A percentile compares a stretch with the other conserved stretches of the same genome.
phyloP scores from a whole-genome alignment of 2,888 invertebrate genomes.

The Tupiocoris notatus region DNA sequence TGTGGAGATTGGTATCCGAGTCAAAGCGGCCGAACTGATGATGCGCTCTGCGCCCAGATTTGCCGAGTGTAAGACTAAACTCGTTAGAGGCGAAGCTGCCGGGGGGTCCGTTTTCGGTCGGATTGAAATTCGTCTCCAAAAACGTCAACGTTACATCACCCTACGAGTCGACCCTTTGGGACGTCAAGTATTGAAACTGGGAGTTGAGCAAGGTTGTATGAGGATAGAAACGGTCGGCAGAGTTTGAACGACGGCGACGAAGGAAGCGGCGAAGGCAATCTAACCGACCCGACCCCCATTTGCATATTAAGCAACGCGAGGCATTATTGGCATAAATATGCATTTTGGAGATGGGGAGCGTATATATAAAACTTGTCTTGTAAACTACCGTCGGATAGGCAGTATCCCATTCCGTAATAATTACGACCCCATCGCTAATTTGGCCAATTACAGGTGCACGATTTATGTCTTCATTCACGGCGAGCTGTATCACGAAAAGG shows the following conservation, averaged over 20 bases:
- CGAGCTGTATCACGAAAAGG: background rate
- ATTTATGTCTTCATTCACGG: constrained; percentile 46
- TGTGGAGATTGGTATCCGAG: constrained; percentile 32
- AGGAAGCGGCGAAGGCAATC: constrained; percentile 22
- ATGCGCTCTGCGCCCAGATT: constrained; percentile 15
- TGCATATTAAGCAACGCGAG: constrained; percentile 43
- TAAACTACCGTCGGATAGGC: constrained; percentile 28
- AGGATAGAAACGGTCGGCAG: background rate
- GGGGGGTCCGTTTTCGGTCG: background rate
- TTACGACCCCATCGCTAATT: constrained; percentile 44
- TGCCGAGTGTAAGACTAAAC: constrained; percentile 24
- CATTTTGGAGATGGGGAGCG: constrained; percentile 25
- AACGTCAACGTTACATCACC: constrained; percentile 10
- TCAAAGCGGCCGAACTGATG: constrained; percentile 35
- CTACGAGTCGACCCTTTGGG: background rate
- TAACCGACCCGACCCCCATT: constrained; percentile 40
- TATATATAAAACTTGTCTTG: constrained; percentile 29
- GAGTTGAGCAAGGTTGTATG: background rate
- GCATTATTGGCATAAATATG: constrained; percentile 44
- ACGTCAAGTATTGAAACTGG: background rate
- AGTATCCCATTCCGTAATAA: constrained; percentile 28
- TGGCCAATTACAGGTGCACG: constrained; percentile 42
- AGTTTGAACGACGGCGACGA: background rate
- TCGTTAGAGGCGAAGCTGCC: constrained; percentile 7
- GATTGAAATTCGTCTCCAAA: constrained; percentile 34